phyloP scores from a whole-genome alignment of 2,888 invertebrate genomes.

The Saturnia pavonia region DNA sequence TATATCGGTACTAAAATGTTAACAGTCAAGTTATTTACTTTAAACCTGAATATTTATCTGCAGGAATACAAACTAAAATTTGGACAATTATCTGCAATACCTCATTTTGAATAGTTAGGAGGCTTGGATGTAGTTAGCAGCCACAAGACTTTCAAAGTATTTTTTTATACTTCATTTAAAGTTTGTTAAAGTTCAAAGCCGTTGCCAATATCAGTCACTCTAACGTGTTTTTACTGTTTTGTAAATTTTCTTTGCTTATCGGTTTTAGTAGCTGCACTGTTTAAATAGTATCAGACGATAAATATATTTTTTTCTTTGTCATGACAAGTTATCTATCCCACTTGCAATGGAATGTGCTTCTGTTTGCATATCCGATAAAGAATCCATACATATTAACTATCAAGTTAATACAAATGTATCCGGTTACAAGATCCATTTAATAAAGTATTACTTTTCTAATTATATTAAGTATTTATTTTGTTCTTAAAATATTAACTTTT shows the following conservation, averaged over 20 bases:
- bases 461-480: not conserved
- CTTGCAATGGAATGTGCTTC: not conserved
- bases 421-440: not conserved
- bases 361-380: constrained; percentile 16
- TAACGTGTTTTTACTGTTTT: not conserved
- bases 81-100: no score
- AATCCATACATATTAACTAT: not conserved
- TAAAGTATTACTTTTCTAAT: not conserved
- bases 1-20: no score
- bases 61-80: no score
- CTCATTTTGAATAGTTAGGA: no score
- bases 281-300: not conserved
- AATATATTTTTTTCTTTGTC: not conserved
- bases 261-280: not conserved
- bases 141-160: no score
- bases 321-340: not conserved
- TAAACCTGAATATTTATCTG: no score
- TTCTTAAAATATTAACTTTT: not conserved
- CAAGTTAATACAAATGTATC: not conserved
- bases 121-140: no score
- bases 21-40: no score
- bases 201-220: not conserved
- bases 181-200: not conserved
- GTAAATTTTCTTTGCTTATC: not conserved
- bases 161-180: no score